Evolutionary conservation across 2,888 invertebrate species (phyloP).

Genomic region (Caenorhabditis auriculariae): DNA sequence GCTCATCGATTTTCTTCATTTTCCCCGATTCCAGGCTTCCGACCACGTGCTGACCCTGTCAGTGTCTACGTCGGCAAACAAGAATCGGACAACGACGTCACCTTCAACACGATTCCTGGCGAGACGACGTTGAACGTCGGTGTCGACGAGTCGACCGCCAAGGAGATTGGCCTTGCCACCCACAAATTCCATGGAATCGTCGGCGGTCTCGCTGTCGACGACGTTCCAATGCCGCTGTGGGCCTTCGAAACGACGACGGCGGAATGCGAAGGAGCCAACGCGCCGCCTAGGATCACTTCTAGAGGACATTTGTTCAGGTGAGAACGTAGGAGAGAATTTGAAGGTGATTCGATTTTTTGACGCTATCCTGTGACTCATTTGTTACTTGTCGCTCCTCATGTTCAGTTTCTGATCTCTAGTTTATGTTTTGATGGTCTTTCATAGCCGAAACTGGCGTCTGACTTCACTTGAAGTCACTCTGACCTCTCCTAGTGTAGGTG

Average conservation of each 20-base stretch:
- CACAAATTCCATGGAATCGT: conserved; percentile 47
- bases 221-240: conserved; percentile 53
- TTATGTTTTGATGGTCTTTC: too few species aligned
- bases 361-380: too few species aligned
- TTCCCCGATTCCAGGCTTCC: conserved; percentile 8
- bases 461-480: too few species aligned
- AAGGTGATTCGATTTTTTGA: too few species aligned
- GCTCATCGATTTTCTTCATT: neutral
- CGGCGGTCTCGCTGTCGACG: conserved; percentile 28
- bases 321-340: too few species aligned
- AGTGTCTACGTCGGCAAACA: conserved; percentile 40
- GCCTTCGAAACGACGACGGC: conserved; percentile 48
- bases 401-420: too few species aligned
- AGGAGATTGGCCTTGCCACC: conserved; percentile 49
- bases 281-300: conserved; percentile 38
- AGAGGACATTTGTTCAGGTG: conserved; percentile 57
- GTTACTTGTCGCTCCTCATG: too few species aligned
- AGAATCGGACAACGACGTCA: conserved; percentile 21
- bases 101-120: conserved; percentile 61
- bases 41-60: conserved; percentile 27
- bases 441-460: too few species aligned
- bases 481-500: too few species aligned
- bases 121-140: conserved; percentile 57
- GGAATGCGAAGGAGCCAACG: conserved; percentile 54
- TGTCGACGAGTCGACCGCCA: conserved; percentile 29